These are phyloP conservation scores for Cebus imitator DNA, from an alignment of 2,113 vertebrate species.

Conservation along the genomic window DNA sequence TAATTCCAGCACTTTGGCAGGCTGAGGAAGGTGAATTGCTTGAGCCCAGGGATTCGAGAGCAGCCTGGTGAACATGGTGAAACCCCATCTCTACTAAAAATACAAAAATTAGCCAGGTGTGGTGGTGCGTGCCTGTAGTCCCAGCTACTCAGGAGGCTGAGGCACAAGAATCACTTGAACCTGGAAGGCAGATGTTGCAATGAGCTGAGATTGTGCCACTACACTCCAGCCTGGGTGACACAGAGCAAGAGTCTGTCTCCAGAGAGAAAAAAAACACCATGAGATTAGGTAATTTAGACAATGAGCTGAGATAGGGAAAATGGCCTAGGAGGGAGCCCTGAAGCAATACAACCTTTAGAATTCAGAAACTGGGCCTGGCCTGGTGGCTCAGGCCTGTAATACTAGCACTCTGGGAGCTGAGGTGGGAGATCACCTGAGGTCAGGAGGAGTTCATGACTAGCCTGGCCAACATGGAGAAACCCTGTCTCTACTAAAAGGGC, in stretches of 20 bases:
- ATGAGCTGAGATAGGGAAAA: neutral
- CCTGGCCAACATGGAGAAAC: too few species aligned
- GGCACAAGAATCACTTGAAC: neutral
- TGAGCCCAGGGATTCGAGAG: neutral
- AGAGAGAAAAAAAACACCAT: neutral
- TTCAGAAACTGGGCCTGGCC: neutral
- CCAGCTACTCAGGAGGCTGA: neutral
- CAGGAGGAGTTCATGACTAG: too few species aligned
- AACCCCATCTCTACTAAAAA: neutral
- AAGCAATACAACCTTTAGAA: neutral
- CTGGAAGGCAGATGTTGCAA: neutral
- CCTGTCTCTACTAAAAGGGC: too few species aligned
- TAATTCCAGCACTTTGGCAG: neutral
- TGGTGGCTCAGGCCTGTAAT: too few species aligned
- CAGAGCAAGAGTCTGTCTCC: neutral
- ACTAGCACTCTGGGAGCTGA: too few species aligned
- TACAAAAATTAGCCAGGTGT: neutral
- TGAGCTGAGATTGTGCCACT: neutral
- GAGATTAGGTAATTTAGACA: neutral
- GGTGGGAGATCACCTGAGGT: too few species aligned
- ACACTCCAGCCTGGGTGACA: neutral
- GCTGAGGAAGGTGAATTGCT: neutral
- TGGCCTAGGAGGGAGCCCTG: neutral
- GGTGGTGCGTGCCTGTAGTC: neutral
- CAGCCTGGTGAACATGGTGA: neutral